Base-by-base conservation (phyloP, 2,888 invertebrate genomes). In the Stenichneumon culpator region DNA sequence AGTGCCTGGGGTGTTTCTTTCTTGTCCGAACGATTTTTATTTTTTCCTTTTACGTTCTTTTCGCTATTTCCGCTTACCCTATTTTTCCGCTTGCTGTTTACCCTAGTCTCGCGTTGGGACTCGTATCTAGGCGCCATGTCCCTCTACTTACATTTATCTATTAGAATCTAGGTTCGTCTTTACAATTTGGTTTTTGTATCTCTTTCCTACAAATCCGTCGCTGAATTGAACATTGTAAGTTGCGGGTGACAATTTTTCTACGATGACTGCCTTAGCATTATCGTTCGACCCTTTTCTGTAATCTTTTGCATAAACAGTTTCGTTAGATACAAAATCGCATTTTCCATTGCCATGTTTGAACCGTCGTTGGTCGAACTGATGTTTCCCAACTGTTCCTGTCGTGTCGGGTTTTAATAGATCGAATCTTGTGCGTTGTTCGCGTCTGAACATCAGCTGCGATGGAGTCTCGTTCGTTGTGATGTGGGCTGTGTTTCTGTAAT, bases 151-250 rank as follows among this genome's bases (percentile, higher is more conserved):
- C 19, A 52, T n/a, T 52, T 52, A n/a, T n/a, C n/a, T n/a, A n/a
- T n/a, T n/a, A n/a, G 52, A 52, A n/a, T 52, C 52, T 16, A 52
- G n/a, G n/a, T 52, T 52, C 52, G 52, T 52, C n/a, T 52, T 52
- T 52, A 63, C 63, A 16, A 63, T 63, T 32, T 63, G 63, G 11
- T 63, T 36, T 36, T 36, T 63, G 16, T 32, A 36, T 14, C 63
- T 32, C 16, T 63, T 63, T 63, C 36, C 36, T 9, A 63, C 63
- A 63, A 63, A 63, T 63, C 63, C 63, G 32, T 63, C 63, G 63
- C 32, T 32, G 25, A 63, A 63, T 63, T 63, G 7, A 19, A 52
- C 52, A n/a, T 52, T 52, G n/a, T 52, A 52, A 52, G 52, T 19
- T 52, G 16, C 52, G n/a, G 52, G 52, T 52, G 52, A 52, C 5